Conservation (phyloP, 2,888 invertebrate species). For the Frankliniella fusca region DNA sequence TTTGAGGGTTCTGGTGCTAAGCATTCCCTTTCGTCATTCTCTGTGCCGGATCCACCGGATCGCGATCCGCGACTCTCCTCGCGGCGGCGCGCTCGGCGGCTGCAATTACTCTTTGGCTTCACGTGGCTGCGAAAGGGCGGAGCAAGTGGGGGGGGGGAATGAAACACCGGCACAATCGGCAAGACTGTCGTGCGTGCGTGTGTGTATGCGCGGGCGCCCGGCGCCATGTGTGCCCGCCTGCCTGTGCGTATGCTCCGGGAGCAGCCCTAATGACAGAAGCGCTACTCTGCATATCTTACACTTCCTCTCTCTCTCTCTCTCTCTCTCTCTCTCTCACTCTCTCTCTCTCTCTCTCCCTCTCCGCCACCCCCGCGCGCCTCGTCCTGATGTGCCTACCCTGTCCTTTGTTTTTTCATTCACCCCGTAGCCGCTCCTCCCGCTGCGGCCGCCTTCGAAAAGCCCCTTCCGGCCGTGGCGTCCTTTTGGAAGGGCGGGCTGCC, state of each 20-base stretch:
- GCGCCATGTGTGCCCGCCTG: background rate
- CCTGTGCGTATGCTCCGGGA: background rate
- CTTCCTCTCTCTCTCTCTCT: background rate
- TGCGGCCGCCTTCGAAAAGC: background rate
- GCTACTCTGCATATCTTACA: constrained; percentile 13
- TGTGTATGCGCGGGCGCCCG: background rate
- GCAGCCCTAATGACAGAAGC: constrained; percentile 11
- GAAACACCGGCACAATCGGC: too few relatives aligned
- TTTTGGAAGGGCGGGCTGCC: too few relatives aligned
- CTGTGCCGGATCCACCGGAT: too few relatives aligned
- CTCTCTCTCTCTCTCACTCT: background rate
- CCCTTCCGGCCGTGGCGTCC: background rate
- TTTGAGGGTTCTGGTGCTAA: too few relatives aligned
- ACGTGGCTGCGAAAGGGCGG: too few relatives aligned
- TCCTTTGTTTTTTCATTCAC: background rate
- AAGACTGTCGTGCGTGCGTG: background rate
- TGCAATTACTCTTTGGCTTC: background rate
- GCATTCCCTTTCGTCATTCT: too few relatives aligned
- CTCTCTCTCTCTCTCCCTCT: background rate
- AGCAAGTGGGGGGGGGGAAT: too few relatives aligned
- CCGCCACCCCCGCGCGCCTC: background rate
- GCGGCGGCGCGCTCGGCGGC: background rate
- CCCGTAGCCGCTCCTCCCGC: background rate
- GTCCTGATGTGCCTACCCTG: background rate
- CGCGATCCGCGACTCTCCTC: background rate